These are phyloP conservation scores for Monochamus alternatus DNA, from an alignment of 2,888 invertebrate genomes.

Conservation along the genomic window DNA sequence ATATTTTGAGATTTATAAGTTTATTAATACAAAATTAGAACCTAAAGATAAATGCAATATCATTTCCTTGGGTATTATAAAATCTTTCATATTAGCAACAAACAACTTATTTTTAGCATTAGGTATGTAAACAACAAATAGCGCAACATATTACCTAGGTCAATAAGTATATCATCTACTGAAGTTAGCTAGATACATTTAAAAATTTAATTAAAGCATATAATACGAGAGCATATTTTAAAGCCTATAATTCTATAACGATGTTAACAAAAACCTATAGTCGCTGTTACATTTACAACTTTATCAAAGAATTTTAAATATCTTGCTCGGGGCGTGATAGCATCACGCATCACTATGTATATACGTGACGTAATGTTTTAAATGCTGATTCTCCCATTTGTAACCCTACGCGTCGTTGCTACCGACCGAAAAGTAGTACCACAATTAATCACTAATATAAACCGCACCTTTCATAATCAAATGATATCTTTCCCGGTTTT, in stretches of 20 bases:
- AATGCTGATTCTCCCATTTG: conserved; percentile 59
- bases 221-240: not conserved
- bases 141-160: too few species aligned
- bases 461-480: not conserved
- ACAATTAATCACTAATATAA: conserved; percentile 23
- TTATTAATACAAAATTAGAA: not conserved
- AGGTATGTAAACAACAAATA: too few species aligned
- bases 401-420: conserved; percentile 57
- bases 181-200: too few species aligned
- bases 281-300: conserved; percentile 15
- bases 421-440: conserved; percentile 59
- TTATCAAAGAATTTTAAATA: conserved; percentile 16
- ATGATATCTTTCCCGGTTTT: not conserved
- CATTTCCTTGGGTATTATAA: too few species aligned
- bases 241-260: not conserved
- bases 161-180: too few species aligned
- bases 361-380: conserved; percentile 70
- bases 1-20: too few species aligned
- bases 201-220: too few species aligned
- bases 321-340: conserved; percentile 60
- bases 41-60: not conserved
- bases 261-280: not conserved
- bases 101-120: too few species aligned
- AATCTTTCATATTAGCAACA: too few species aligned
- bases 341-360: conserved; percentile 67